Conservation (phyloP, 2,797 vertebrate species). For the Stomatorhinus walkeri region DNA sequence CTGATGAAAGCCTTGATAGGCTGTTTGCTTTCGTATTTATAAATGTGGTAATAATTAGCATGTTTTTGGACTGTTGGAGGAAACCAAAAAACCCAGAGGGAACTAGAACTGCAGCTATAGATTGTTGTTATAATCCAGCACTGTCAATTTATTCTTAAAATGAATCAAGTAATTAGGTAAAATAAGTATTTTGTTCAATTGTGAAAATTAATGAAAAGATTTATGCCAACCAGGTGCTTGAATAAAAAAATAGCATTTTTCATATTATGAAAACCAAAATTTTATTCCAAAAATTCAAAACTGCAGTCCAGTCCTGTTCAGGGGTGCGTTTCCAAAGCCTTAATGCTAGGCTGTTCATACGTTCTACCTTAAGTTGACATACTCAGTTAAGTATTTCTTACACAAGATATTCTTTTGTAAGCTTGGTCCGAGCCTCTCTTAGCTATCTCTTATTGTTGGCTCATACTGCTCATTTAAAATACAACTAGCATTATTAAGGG, state of each 20-base stretch:
- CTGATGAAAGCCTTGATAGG: neutral
- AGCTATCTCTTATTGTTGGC: too few species aligned
- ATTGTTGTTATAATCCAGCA: neutral
- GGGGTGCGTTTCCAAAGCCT: neutral
- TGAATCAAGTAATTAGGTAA: neutral
- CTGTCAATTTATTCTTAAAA: neutral
- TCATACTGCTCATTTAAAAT: too few species aligned
- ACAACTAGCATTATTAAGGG: too few species aligned
- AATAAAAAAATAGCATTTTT: neutral
- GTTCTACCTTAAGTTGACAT: neutral
- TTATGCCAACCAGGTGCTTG: neutral
- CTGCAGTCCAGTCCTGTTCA: neutral
- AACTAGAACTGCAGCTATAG: neutral
- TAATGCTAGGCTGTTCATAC: neutral
- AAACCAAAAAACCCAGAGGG: neutral
- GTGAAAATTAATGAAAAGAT: neutral
- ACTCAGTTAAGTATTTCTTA: too few species aligned
- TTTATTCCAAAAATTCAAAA: neutral
- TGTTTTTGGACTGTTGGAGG: neutral
- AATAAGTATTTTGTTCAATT: neutral
- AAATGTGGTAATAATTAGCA: neutral
- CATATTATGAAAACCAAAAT: neutral
- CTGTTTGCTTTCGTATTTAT: neutral
- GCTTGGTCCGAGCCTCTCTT: too few species aligned
- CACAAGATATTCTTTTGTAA: too few species aligned